Evolutionary conservation across 2,797 vertebrate species (phyloP).

Genomic region (Kryptolebias ocellatus): DNA sequence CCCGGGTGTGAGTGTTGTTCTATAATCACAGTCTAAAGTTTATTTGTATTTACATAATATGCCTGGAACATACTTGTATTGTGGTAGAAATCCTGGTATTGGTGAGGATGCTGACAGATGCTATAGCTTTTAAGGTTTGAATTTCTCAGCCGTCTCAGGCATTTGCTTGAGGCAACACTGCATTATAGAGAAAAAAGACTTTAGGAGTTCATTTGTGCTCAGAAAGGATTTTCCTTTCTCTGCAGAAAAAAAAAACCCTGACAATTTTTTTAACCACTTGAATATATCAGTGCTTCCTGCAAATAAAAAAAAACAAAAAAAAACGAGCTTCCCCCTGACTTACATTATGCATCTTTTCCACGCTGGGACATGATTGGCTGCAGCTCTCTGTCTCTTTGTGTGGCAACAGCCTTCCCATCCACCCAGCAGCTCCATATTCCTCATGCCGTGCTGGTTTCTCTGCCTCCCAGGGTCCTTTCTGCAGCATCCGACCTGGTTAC

Average conservation of each 20-base stretch:
- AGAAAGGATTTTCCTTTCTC: too few species aligned
- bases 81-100: too few species aligned
- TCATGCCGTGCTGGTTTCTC: slow-evolving; percentile 73
- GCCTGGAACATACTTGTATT: too few species aligned
- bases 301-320: slow-evolving; percentile 43
- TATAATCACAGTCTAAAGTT: too few species aligned
- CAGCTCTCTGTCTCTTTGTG: slow-evolving; percentile 64
- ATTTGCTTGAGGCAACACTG: too few species aligned
- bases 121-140: too few species aligned
- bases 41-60: too few species aligned
- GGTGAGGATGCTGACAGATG: too few species aligned
- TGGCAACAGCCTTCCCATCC: slow-evolving; percentile 80
- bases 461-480: slow-evolving; percentile 75
- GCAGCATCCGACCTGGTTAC: slow-evolving; percentile 81
- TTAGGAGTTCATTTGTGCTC: too few species aligned
- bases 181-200: too few species aligned
- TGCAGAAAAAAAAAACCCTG: background rate
- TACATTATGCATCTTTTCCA: slow-evolving; percentile 69
- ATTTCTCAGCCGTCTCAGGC: too few species aligned
- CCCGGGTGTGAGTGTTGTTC: too few species aligned
- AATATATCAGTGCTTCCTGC: slow-evolving; percentile 67
- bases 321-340: slow-evolving; percentile 56
- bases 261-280: slow-evolving; percentile 11
- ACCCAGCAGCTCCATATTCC: slow-evolving; percentile 80
- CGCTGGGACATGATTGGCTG: slow-evolving; percentile 73